phyloP scores from a whole-genome alignment of 2,797 vertebrate species.

The Sebastolobus altivelis region DNA sequence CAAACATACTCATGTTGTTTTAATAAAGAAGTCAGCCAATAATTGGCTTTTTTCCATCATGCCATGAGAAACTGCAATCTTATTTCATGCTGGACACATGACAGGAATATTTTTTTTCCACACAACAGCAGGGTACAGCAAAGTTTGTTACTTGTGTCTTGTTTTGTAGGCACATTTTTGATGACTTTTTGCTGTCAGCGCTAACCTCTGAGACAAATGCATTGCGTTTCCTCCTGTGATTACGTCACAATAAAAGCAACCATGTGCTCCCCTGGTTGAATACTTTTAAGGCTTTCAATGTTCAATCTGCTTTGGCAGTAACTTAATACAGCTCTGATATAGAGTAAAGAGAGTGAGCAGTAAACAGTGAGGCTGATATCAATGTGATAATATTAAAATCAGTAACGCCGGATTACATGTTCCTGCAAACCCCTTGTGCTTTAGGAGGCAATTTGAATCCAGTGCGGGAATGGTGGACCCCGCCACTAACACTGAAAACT shows the following conservation, averaged over 20 bases:
- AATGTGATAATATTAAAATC: background rate
- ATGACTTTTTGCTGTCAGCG: background rate
- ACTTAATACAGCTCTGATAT: background rate
- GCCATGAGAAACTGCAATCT: background rate
- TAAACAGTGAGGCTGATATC: background rate
- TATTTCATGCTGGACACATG: background rate
- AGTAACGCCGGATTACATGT: background rate
- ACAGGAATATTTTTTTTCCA: background rate
- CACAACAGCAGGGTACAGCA: background rate
- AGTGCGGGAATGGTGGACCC: background rate
- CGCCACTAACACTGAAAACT: background rate
- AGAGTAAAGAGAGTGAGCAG: background rate
- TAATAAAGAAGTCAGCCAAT: conserved; percentile 9
- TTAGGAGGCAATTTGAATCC: background rate
- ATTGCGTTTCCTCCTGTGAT: background rate
- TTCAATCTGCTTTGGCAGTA: background rate
- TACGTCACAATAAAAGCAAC: background rate
- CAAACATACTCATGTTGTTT: conserved; percentile 20
- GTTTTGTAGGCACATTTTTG: background rate
- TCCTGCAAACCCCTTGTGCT: background rate
- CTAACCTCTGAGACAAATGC: background rate
- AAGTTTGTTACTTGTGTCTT: background rate
- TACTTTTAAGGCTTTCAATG: background rate
- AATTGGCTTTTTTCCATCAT: background rate
- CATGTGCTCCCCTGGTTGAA: background rate